Base-by-base conservation (phyloP, 2,888 invertebrate species). In the Tachystola acroxantha region DNA sequence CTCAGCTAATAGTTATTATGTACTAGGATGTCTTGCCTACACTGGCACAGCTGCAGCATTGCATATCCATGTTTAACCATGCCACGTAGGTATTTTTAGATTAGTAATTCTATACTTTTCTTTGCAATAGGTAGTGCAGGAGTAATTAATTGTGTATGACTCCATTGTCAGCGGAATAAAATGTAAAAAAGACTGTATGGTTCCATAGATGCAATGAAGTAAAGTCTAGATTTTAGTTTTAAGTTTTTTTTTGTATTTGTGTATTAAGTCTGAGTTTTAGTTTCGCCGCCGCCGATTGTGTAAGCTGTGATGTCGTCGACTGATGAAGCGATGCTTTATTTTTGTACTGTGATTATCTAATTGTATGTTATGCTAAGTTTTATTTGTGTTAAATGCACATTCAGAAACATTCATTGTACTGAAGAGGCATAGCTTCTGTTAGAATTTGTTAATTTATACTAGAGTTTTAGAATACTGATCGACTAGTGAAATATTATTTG, bases 301-400 rank as follows among this genome's bases (percentile, higher is more conserved):
- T 73, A 66, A 74, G 73, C 84, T 84, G 86, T 84, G 86, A 84
- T 84, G 81, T 74, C 62, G 63, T 72, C 67, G 72, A 77, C 77
- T 77, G 77, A 82, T 72, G 69, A 75, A 71, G 75, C 74, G 64
- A 77, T 79, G 85, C 81, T 85, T 85, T 85, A 84, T 78, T 84
- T 78, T 80, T 81, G 73, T 81, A 82, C 84, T 84, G 85, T 84
- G 84, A 84, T 84, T 77, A 78, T 63, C 63, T 77, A 70, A 70
- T 70, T 66, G 60, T 74, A 68, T 68, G 62, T 68, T 61, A 69
- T 67, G 66, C 65, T 71, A 76, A 69, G 72, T 73, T 69, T 68
- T 62, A 42, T 65, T 67, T 65, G 66, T 71, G 68, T 77, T 66
- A 56, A 53, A 64, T 65, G 64, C 57, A 69, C 57, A 58, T 58